These are phyloP conservation scores for Oceanites oceanicus DNA, from an alignment of 2,113 vertebrate genomes.

Conservation along the genomic window DNA sequence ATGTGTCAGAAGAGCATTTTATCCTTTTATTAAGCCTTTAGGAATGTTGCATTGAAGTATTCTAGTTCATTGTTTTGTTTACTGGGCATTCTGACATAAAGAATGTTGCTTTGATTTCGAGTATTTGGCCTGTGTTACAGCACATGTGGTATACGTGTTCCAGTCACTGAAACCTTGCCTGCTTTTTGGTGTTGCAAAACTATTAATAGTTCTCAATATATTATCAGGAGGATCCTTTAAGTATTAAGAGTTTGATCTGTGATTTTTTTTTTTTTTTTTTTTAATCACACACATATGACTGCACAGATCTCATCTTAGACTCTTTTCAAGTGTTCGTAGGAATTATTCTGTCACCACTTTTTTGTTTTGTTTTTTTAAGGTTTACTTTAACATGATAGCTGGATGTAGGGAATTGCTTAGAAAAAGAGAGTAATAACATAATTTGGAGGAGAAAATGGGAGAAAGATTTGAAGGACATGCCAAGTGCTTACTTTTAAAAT, in stretches of 20 bases:
- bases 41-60: background rate
- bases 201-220: background rate
- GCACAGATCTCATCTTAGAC: background rate
- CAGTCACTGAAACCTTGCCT: background rate
- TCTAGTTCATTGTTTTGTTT: background rate
- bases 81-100: background rate
- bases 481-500: constrained; percentile 21
- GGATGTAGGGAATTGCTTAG: background rate
- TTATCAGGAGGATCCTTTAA: background rate
- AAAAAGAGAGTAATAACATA: background rate
- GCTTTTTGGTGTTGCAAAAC: background rate
- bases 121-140: background rate
- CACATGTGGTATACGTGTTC: background rate
- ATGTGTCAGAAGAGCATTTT: background rate
- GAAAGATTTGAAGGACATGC: background rate
- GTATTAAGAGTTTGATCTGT: background rate
- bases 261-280: background rate
- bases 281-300: background rate
- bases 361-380: background rate
- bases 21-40: background rate
- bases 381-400: background rate
- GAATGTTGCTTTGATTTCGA: background rate
- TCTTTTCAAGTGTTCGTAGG: background rate
- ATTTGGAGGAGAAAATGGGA: background rate
- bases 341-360: background rate